Conservation (phyloP, 2,113 vertebrate species). For the Galbula dea region DNA sequence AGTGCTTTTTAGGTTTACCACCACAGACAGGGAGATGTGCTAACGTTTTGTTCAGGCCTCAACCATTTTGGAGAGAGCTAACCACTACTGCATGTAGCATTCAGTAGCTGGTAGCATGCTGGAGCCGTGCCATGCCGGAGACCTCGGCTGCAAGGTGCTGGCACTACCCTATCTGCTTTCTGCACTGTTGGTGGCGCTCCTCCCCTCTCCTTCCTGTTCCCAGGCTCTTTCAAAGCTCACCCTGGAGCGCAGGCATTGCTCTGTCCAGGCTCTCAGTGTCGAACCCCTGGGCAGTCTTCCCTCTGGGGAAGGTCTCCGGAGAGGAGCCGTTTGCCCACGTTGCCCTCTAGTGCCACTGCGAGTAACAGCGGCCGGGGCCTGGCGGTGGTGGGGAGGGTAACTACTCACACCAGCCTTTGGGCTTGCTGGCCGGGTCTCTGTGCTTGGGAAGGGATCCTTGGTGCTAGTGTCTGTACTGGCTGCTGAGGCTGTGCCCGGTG, state of each 20-base stretch:
- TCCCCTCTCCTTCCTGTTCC: not conserved
- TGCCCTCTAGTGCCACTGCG: slow-evolving; percentile 50
- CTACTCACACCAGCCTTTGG: not conserved
- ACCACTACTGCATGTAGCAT: fast-evolving
- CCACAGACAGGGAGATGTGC: not conserved
- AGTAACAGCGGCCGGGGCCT: not conserved
- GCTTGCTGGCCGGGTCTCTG: not conserved
- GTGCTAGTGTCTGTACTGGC: fast-evolving
- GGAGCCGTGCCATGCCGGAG: fast-evolving
- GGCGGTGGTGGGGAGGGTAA: fast-evolving
- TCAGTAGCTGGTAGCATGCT: fast-evolving
- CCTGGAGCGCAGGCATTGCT: fast-evolving
- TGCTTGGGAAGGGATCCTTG: not conserved
- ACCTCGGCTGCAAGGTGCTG: not conserved
- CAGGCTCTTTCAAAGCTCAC: not conserved
- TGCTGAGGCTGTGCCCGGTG: fast-evolving
- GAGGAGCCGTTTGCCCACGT: not conserved
- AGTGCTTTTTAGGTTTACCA: not conserved
- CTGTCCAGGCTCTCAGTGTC: not conserved
- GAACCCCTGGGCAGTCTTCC: not conserved
- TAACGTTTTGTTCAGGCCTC: not conserved
- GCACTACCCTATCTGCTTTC: not conserved
- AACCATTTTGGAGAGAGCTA: not conserved
- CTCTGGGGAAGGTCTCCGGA: not conserved
- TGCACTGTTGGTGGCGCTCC: not conserved